These are phyloP conservation scores for Sesia apiformis DNA, from an alignment of 2,888 invertebrate genomes.

Conservation along the genomic window DNA sequence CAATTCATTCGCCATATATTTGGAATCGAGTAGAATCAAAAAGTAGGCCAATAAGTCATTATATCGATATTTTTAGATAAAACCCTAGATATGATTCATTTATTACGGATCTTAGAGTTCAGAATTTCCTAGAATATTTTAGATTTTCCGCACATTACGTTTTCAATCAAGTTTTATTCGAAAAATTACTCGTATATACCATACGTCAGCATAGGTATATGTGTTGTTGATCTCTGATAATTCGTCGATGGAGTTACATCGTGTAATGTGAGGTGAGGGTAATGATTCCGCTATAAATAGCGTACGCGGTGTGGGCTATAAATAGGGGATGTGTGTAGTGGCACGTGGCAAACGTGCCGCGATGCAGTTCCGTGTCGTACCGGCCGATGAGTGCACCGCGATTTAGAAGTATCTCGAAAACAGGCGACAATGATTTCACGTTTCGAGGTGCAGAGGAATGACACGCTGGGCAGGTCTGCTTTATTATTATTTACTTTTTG, in stretches of 20 bases:
- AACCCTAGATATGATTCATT: no score
- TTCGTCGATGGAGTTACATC: slow-evolving; percentile 1
- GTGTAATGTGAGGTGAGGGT: slow-evolving; percentile 10
- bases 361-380: not conserved
- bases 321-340: slow-evolving; percentile 22
- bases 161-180: no score
- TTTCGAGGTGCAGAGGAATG: slow-evolving; percentile 43
- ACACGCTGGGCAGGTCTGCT: slow-evolving; percentile 46
- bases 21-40: no score
- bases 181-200: no score
- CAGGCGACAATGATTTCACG: slow-evolving; percentile 26
- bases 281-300: slow-evolving; percentile 16
- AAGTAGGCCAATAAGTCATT: no score
- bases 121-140: no score
- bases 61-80: no score
- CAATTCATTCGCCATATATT: no score
- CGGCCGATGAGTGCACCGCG: not conserved
- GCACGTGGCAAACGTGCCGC: slow-evolving; percentile 17
- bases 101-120: no score
- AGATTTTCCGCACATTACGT: no score
- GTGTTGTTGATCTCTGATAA: not conserved
- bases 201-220: no score
- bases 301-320: slow-evolving; percentile 15
- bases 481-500: no score
- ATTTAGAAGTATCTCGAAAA: not conserved